phyloP scores from a whole-genome alignment of 1,140 invertebrate species.

The Harlomillsia oculata region DNA sequence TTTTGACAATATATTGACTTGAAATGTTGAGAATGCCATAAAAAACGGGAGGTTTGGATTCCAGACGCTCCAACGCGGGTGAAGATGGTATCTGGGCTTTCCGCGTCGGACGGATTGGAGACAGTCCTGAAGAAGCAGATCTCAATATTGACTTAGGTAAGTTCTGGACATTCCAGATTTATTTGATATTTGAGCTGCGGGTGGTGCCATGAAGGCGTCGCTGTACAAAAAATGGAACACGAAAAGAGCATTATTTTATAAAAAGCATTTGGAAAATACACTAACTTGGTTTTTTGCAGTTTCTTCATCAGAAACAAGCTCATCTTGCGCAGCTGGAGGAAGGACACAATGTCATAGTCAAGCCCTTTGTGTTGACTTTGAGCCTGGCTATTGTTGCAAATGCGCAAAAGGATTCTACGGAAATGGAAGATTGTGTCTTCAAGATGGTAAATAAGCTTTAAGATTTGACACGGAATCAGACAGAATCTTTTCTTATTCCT shows the following conservation, averaged over 20 bases:
- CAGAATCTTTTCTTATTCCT: too few species aligned
- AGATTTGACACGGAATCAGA: too few species aligned
- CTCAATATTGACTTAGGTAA: constrained; percentile 41
- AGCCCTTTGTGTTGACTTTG: constrained; percentile 70
- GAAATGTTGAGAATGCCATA: too few species aligned
- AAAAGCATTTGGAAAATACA: background rate
- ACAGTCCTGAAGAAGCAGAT: constrained; percentile 58
- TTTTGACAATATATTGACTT: background rate
- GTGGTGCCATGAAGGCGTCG: background rate
- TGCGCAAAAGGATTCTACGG: constrained; percentile 69
- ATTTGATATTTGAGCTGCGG: background rate
- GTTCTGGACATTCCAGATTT: background rate
- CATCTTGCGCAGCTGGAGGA: constrained; percentile 41
- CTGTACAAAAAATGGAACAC: background rate
- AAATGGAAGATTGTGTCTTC: constrained; percentile 80
- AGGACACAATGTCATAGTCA: constrained; percentile 65
- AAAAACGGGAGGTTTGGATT: too few species aligned
- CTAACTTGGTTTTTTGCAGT: constrained; percentile 1
- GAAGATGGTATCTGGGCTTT: constrained; percentile 74
- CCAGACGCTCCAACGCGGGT: constrained; percentile 73
- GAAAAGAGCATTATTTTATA: background rate
- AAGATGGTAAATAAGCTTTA: constrained; percentile 64
- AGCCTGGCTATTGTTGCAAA: constrained; percentile 75
- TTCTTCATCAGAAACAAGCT: constrained; percentile 23
- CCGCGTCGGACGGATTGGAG: constrained; percentile 57